A percentile compares a stretch with the other conserved stretches of the same genome.
phyloP scores from a whole-genome alignment of 2,888 invertebrate genomes.

The Scaptodrosophila latifasciaeformis region DNA sequence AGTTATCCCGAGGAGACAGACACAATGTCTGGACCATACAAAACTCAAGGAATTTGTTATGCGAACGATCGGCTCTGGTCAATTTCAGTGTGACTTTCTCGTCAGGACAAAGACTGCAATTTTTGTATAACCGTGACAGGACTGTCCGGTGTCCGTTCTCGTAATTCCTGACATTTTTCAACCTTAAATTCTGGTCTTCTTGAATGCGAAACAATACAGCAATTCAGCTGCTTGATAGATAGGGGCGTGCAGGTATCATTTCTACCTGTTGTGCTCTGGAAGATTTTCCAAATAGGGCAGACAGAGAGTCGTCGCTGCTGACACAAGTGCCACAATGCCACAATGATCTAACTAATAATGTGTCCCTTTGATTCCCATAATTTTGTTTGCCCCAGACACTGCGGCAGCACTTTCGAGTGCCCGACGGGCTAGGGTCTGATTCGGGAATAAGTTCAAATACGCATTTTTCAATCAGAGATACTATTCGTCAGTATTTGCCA shows the following conservation, averaged over 20 bases:
- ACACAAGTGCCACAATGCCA: slow-evolving; percentile 42
- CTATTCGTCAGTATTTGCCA: slow-evolving; percentile 34
- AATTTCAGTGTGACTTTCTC: slow-evolving; percentile 53
- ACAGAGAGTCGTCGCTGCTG: slow-evolving; percentile 51
- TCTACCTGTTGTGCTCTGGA: slow-evolving; percentile 59
- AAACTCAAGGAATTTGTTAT: slow-evolving; percentile 44
- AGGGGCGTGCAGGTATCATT: slow-evolving; percentile 74
- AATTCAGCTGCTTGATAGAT: slow-evolving; percentile 69
- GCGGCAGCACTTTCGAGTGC: slow-evolving; percentile 32
- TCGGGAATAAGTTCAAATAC: slow-evolving; percentile 34
- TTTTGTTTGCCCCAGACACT: slow-evolving; percentile 40
- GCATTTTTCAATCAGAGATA: slow-evolving; percentile 41
- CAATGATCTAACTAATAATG: slow-evolving; percentile 46
- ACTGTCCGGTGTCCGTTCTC: no score
- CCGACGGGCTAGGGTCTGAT: slow-evolving; percentile 4
- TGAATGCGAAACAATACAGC: slow-evolving; percentile 57
- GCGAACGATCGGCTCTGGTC: slow-evolving; percentile 34
- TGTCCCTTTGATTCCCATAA: slow-evolving; percentile 39
- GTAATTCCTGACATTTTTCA: no score
- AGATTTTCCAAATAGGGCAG: slow-evolving; percentile 53
- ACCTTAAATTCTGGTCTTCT: slow-evolving; percentile 13
- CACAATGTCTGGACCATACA: slow-evolving; percentile 50
- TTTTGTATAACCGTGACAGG: no score
- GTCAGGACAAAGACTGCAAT: slow-evolving; percentile 50
- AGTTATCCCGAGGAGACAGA: slow-evolving; percentile 32